A percentile compares a stretch with the other conserved stretches of the same genome.
Evolutionary conservation across 2,888 invertebrate species (phyloP).

Genomic region (Strigamia maritima): DNA sequence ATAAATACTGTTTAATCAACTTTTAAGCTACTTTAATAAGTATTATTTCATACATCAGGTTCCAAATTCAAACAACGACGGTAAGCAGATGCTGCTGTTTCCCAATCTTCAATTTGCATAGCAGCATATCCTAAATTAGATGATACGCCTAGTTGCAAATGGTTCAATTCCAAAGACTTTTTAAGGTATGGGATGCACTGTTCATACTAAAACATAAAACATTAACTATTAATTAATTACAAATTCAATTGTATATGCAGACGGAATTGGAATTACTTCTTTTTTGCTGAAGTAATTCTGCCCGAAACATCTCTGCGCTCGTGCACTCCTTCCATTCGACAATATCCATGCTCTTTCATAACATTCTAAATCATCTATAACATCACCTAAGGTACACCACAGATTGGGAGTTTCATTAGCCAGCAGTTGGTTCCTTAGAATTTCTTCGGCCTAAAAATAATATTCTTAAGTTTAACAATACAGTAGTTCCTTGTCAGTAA

Average conservation of each 20-base stretch:
- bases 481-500: neutral
- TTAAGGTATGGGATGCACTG: conserved; percentile 77
- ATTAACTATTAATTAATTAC: neutral
- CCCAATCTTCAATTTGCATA: conserved; percentile 73
- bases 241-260: neutral
- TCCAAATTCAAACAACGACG: conserved; percentile 83
- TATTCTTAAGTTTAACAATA: neutral
- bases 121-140: conserved; percentile 81
- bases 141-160: conserved; percentile 83
- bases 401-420: conserved; percentile 78
- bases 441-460: conserved; percentile 70
- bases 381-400: conserved; percentile 89
- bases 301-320: conserved; percentile 87
- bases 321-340: conserved; percentile 72
- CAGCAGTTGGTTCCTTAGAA: conserved; percentile 73
- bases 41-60: conserved; percentile 57
- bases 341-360: conserved; percentile 91
- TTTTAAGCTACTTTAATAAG: neutral
- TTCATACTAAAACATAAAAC: conserved; percentile 60
- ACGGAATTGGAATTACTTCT: conserved; percentile 49
- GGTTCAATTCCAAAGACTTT: conserved; percentile 78
- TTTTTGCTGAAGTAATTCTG: conserved; percentile 68
- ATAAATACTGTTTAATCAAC: conserved; percentile 39
- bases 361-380: conserved; percentile 69
- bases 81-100: conserved; percentile 77